Percentiles rank a stretch among this genome's conserved stretches.
These are phyloP conservation scores for Enteromius argenteus DNA, from an alignment of 2,797 vertebrate species.

Conservation along the genomic window DNA sequence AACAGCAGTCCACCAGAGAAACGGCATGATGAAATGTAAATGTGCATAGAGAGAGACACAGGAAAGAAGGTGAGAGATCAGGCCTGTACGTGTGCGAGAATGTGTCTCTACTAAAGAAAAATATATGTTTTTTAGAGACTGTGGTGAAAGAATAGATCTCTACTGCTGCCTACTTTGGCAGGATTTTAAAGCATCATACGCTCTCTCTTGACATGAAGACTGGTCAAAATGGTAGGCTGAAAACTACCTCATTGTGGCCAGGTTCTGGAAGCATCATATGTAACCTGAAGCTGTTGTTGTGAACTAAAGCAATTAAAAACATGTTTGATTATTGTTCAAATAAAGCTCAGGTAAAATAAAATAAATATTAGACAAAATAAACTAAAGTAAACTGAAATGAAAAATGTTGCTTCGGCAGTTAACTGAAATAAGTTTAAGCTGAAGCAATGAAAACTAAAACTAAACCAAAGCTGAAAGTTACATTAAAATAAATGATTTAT, in stretches of 20 bases:
- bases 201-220: neutral
- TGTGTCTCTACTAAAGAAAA: neutral
- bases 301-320: too few relatives aligned
- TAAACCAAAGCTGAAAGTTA: neutral
- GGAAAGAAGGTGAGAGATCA: constrained; percentile 11
- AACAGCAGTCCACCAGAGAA: constrained; percentile 15
- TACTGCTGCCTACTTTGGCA: neutral
- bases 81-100: neutral
- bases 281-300: neutral
- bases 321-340: neutral
- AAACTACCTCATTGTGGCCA: neutral
- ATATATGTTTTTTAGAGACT: neutral
- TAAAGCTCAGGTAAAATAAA: neutral
- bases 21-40: constrained; percentile 13
- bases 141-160: neutral
- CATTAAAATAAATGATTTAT: neutral
- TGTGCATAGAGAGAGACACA: constrained; percentile 22
- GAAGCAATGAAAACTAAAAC: neutral
- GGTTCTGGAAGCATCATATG: neutral
- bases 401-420: neutral
- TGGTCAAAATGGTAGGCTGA: neutral
- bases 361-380: neutral
- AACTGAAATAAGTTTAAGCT: neutral
- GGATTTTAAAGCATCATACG: neutral
- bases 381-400: neutral